Evolutionary conservation across 1,140 invertebrate species (phyloP), one percentile per base, ranked within the genome.

Genomic region (Polypedilum vanderplanki): DNA sequence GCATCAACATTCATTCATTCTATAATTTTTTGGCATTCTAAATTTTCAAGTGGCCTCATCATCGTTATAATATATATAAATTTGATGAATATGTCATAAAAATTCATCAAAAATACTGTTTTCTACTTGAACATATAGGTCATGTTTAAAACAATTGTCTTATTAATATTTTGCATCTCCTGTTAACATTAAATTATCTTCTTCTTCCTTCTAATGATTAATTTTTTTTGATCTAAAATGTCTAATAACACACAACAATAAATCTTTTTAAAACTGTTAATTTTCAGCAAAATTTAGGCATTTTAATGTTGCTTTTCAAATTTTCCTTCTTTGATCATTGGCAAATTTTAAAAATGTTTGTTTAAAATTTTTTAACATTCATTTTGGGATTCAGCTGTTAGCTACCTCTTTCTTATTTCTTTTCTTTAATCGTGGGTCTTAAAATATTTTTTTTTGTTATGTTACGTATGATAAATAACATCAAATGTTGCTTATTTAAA

Each of bases 211-310:
- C n/a, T 57, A 15, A 15, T 57, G 46, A 57, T 57, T 33, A 33
- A n/a, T n/a, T 33, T 33, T 33, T 33, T 33, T 33, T 5, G 5
- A 33, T 57, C 46, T 57, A 57, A 57, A 57, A 57, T n/a, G 12
- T 57, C 46, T 57, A 70, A 70, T 18, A 70, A 70, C 65, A 70
- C 65, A 22, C 65, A 70, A 70, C 65, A 70, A 70, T 70, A 70
- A 70, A 70, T 9, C 18, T n/a, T 18, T 18, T 20, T 8, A 70
- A 70, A 70, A 70, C 8, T 70, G 65, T 70, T 70, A 70, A 22
- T 70, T 20, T 9, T 70, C 17, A 70, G 17, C 20, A 20, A 18
- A 70, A 70, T 70, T 70, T 70, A 70, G 65, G 65, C 65, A 70
- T 20, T 70, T 70, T 70, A 18, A 70, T 70, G 65, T 70, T 70